Percentiles rank a stretch among this genome's conserved stretches.
phyloP scores from a whole-genome alignment of 2,113 vertebrate species.

The Lates calcarifer region DNA sequence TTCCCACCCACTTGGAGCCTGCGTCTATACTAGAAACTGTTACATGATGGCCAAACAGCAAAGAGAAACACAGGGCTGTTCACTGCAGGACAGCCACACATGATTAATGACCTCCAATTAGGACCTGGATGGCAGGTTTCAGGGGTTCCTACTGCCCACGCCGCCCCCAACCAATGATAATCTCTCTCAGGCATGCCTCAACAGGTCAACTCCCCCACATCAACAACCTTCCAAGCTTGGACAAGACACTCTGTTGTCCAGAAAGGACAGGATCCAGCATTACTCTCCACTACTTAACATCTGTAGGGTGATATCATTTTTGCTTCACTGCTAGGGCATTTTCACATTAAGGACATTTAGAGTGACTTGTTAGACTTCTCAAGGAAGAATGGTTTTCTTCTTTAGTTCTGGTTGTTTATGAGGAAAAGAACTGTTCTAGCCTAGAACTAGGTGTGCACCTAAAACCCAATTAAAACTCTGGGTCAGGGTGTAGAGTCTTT shows the following conservation, averaged over 20 bases:
- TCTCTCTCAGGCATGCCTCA: constrained; percentile 69
- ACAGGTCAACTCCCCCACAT: constrained; percentile 64
- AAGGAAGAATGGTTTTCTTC: background rate
- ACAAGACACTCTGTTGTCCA: constrained; percentile 62
- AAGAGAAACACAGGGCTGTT: constrained; percentile 81
- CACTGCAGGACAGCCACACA: constrained; percentile 75
- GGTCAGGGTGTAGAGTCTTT: background rate
- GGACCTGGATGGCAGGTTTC: constrained; percentile 80
- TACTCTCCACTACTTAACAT: constrained; percentile 21
- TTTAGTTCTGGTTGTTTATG: constrained; percentile 15
- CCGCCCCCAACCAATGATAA: constrained; percentile 71
- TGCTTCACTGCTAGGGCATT: constrained; percentile 3
- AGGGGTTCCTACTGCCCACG: constrained; percentile 74
- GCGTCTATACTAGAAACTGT: constrained; percentile 42
- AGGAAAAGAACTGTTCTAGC: background rate
- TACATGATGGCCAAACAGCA: constrained; percentile 69
- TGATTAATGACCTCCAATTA: constrained; percentile 88
- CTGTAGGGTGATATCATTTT: constrained; percentile 9
- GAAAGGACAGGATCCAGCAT: background rate
- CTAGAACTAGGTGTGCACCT: background rate
- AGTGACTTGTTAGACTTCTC: constrained; percentile 1
- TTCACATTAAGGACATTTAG: constrained; percentile 10
- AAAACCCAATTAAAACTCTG: background rate
- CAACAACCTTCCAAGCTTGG: constrained; percentile 72
- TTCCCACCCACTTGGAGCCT: constrained; percentile 48